Conservation (phyloP, 2,113 vertebrate species). For the Orientallactaga bullata region DNA sequence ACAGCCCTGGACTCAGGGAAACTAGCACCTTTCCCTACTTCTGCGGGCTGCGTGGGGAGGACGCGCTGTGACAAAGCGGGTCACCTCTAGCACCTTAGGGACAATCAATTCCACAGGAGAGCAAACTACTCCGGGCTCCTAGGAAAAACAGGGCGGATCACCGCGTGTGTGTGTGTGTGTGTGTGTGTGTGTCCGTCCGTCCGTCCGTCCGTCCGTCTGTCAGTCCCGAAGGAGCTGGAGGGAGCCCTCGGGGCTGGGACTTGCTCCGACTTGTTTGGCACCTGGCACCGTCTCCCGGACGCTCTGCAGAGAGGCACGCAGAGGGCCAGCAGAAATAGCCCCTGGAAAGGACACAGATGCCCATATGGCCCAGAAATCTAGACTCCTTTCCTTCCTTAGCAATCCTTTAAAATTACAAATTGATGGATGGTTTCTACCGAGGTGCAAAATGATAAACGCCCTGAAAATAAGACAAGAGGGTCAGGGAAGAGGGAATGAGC, state of each 20-base stretch:
- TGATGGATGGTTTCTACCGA: constrained; percentile 37
- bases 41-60: neutral
- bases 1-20: neutral
- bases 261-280: constrained; percentile 76
- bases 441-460: neutral
- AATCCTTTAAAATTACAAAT: constrained; percentile 2
- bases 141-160: neutral
- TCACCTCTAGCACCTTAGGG: neutral
- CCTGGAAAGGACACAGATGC: neutral
- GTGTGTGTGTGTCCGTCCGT: constrained; percentile 2
- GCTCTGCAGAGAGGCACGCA: neutral
- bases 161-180: neutral
- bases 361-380: neutral
- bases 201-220: neutral
- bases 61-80: neutral
- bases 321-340: neutral
- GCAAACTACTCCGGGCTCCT: neutral
- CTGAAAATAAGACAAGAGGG: neutral
- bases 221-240: constrained; percentile 40
- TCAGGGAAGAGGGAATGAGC: neutral
- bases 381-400: neutral
- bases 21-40: neutral
- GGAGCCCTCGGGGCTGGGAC: constrained; percentile 46
- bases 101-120: neutral
- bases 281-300: constrained; percentile 63